Conservation (phyloP, 2,888 invertebrate species). For the Noctua janthina region DNA sequence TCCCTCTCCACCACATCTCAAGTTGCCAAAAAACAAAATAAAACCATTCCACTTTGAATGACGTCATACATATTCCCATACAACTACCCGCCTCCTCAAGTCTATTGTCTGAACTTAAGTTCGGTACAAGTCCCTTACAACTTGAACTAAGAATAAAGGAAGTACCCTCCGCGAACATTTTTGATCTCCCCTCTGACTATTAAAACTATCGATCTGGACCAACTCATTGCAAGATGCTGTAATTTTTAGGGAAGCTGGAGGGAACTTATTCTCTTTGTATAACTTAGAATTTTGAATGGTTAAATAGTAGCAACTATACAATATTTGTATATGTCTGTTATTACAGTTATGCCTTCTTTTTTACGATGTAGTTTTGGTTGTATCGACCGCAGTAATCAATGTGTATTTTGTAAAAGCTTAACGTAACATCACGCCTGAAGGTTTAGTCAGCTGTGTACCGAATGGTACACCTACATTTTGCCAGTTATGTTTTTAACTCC, state of each 20-base stretch:
- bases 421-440: too few relatives aligned
- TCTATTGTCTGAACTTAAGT: conserved; percentile 40
- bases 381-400: too few relatives aligned
- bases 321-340: neutral
- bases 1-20: neutral
- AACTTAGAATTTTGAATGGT: neutral
- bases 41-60: conserved; percentile 10
- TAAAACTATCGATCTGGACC: conserved; percentile 59
- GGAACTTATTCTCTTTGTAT: conserved; percentile 2
- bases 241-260: conserved; percentile 40
- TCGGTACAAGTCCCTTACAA: conserved; percentile 43
- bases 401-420: too few relatives aligned
- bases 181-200: conserved; percentile 64
- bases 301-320: neutral
- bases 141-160: conserved; percentile 51
- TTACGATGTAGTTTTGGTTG: too few relatives aligned
- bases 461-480: too few relatives aligned
- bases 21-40: conserved; percentile 2
- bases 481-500: too few relatives aligned
- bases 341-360: neutral
- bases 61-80: conserved; percentile 18
- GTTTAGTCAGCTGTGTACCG: too few relatives aligned
- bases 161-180: conserved; percentile 44
- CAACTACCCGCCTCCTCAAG: conserved; percentile 25
- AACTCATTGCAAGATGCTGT: conserved; percentile 43